Base-by-base conservation (phyloP, 2,888 invertebrate genomes). In the Nasonia oneida region DNA sequence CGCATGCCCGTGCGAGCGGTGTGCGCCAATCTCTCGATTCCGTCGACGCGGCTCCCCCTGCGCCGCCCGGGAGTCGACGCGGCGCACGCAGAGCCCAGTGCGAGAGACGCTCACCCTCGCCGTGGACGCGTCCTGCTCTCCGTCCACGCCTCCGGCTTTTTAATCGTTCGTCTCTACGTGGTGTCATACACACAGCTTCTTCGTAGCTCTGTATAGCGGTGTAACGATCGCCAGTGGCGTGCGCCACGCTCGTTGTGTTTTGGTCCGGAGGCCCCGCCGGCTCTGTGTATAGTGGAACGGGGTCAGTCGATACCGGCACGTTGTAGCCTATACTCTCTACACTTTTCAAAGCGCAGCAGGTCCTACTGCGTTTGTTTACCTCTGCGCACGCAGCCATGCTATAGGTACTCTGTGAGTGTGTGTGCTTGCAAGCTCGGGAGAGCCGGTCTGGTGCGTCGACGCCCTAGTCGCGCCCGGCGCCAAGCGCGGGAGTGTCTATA, bases 261-360 rank as follows among this genome's bases (percentile, higher is more conserved):
- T 67, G 67, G 12, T 64, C 23, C 8, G 18, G 18, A 18, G n/a
- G 57, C 4, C 64, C 29, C 29, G 3, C 75, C 71, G 73, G 71
- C 70, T 37, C 47, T 71, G 29, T 18, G 61, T 71, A 88, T 87
- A 83, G 88, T 18, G 64, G 76, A 88, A 87, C 84, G 88, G 87
- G 91, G 91, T 90, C 91, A 91, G 90, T 91, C 91, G 91, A 90
- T 91, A 83, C 89, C 89, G 80, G 23, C 61, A 61, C 23, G 61
- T 61, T 61, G 61, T n/a, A 23, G n/a, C 8, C 23, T 29, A 14
- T 67, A 33, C 12, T 47, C 8, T 53, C 33, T 15, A n/a, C 29
- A 3, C 8, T 39, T 23, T 57, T 57, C 80, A 81, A 18, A 80
- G 80, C 61, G 33, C 70, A 15, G 74, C 70, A 29, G 37, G n/a